Conservation (phyloP, 2,113 vertebrate genomes). For the Atlantisia rogersi region DNA sequence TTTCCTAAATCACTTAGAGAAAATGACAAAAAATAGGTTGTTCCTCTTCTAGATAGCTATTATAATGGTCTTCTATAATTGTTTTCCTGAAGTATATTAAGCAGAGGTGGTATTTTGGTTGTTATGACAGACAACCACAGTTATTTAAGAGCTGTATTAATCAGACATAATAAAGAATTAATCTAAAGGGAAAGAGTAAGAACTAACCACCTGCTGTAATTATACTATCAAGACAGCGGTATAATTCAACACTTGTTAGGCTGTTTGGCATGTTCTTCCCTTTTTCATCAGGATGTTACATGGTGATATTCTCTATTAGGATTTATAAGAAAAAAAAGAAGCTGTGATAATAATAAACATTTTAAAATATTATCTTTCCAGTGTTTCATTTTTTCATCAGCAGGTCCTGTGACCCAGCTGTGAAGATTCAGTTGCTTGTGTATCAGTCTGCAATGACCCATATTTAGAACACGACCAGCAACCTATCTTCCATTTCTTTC, state of each 20-base stretch:
- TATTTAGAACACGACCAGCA: background rate
- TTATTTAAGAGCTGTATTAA: background rate
- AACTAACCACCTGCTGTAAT: background rate
- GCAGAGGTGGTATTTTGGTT: background rate
- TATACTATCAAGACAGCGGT: background rate
- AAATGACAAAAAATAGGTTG: background rate
- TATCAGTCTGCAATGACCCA: background rate
- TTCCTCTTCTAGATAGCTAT: background rate
- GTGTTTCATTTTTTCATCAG: background rate
- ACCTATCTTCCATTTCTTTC: rapidly evolving
- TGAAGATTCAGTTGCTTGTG: background rate
- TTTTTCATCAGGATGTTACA: background rate
- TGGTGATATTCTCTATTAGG: background rate
- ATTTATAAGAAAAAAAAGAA: rapidly evolving
- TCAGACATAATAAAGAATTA: background rate
- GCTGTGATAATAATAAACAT: background rate
- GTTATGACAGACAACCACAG: background rate
- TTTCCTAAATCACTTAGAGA: background rate
- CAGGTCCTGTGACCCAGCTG: background rate
- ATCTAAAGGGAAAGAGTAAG: background rate
- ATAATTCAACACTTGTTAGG: background rate
- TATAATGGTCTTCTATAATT: background rate
- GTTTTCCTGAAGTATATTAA: background rate
- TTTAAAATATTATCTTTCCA: background rate
- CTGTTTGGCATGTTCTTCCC: background rate